Conservation (phyloP, 1,140 invertebrate genomes). For the Hylaeus volcanicus region DNA sequence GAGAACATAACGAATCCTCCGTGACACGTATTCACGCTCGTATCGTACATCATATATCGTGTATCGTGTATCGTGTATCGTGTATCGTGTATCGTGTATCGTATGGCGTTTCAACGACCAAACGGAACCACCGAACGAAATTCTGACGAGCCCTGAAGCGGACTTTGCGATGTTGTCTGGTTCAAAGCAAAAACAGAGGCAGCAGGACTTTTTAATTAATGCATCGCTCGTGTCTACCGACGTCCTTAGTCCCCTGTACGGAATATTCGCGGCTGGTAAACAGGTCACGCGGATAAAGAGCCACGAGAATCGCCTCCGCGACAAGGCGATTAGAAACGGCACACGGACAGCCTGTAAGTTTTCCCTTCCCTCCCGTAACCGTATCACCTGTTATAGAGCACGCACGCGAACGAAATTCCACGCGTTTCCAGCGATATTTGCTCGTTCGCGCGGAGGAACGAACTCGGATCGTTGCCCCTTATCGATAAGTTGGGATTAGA, state of each 20-base stretch:
- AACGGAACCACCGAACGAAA: not conserved
- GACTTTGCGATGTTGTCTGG: slow-evolving; percentile 2
- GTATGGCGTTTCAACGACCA: not conserved
- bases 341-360: not conserved
- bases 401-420: not conserved
- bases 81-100: not conserved
- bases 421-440: slow-evolving; percentile 2
- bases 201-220: slow-evolving; percentile 41
- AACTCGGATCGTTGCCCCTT: not conserved
- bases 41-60: no score
- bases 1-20: no score
- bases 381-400: slow-evolving; percentile 8
- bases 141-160: not conserved
- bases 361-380: not conserved
- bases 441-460: not conserved
- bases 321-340: slow-evolving; percentile 34
- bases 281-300: slow-evolving; percentile 11
- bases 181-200: slow-evolving; percentile 17
- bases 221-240: not conserved
- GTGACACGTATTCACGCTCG: no score
- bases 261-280: slow-evolving; percentile 1
- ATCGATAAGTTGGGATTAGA: not conserved
- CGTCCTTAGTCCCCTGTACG: slow-evolving; percentile 15
- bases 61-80: no score
- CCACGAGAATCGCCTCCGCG: slow-evolving; percentile 18